Evolutionary conservation across 2,113 vertebrate genomes (phyloP).

Genomic region (Tamias sibiricus): DNA sequence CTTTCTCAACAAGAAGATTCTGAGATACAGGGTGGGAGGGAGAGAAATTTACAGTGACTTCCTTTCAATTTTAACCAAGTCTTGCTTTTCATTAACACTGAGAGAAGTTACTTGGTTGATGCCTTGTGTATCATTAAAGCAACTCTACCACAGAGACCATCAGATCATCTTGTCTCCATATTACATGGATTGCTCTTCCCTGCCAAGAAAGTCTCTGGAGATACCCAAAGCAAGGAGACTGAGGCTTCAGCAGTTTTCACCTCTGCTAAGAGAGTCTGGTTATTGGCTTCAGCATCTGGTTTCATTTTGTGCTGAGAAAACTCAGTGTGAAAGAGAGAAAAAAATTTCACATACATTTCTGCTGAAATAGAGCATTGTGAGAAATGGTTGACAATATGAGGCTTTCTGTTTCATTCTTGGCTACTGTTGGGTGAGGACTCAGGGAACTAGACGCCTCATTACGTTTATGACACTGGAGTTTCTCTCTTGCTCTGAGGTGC

Average conservation of each 20-base stretch:
- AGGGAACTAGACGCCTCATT: background rate
- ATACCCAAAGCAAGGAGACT: background rate
- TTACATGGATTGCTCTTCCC: background rate
- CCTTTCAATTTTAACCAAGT: background rate
- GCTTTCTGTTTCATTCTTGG: background rate
- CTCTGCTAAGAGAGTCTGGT: background rate
- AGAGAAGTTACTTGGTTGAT: background rate
- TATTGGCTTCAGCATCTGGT: conserved; percentile 20
- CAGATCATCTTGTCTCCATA: background rate
- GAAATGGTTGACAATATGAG: background rate
- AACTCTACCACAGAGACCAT: background rate
- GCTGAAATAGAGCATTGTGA: background rate
- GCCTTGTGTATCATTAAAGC: background rate
- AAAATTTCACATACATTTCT: background rate
- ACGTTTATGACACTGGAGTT: background rate
- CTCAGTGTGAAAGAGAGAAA: too few species aligned
- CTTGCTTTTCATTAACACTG: background rate
- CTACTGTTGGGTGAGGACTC: background rate
- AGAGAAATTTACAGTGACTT: background rate
- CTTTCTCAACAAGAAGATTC: conserved; percentile 8
- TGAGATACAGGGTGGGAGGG: background rate
- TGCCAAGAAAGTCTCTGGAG: background rate
- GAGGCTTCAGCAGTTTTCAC: background rate
- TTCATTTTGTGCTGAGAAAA: conserved; percentile 32
- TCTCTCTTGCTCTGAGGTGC: background rate